These are phyloP conservation scores for Antennarius maculatus DNA, from an alignment of 2,797 vertebrate genomes.

Conservation along the genomic window DNA sequence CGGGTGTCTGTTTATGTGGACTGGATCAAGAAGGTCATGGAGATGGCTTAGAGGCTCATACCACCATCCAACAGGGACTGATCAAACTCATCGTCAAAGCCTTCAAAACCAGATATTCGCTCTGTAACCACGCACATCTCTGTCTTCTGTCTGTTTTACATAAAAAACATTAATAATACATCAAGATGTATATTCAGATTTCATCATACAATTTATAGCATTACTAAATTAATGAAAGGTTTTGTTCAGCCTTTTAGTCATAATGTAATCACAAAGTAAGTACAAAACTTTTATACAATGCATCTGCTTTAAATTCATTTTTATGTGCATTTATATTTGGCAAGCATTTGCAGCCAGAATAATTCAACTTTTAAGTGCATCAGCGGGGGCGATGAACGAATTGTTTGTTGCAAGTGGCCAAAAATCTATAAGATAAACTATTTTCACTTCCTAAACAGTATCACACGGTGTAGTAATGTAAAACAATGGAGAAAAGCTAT, in stretches of 20 bases:
- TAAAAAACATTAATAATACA: conserved; percentile 13
- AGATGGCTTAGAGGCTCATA: conserved; percentile 81
- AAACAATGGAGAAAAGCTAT: conserved; percentile 4
- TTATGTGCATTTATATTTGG: conserved; percentile 10
- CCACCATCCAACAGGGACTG: conserved; percentile 23
- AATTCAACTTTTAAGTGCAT: not conserved
- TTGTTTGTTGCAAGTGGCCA: not conserved
- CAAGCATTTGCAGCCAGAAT: not conserved
- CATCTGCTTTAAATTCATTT: conserved; percentile 9
- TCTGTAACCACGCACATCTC: conserved; percentile 6
- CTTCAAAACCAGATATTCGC: conserved; percentile 9
- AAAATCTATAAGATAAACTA: conserved; percentile 8
- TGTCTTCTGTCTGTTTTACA: conserved; percentile 22
- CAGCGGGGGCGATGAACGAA: not conserved
- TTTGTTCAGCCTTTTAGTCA: not conserved
- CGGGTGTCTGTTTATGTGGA: conserved; percentile 92
- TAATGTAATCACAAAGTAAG: conserved; percentile 6
- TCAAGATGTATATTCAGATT: conserved; percentile 8
- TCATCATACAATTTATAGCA: not conserved
- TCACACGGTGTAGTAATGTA: not conserved
- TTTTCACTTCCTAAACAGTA: not conserved
- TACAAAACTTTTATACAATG: conserved; percentile 2
- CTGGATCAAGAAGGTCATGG: conserved; percentile 98
- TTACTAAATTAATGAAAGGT: not conserved
- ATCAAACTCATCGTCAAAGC: conserved; percentile 11